phyloP scores from a whole-genome alignment of 2,888 invertebrate species.

The Caenorhabditis doughertyi region DNA sequence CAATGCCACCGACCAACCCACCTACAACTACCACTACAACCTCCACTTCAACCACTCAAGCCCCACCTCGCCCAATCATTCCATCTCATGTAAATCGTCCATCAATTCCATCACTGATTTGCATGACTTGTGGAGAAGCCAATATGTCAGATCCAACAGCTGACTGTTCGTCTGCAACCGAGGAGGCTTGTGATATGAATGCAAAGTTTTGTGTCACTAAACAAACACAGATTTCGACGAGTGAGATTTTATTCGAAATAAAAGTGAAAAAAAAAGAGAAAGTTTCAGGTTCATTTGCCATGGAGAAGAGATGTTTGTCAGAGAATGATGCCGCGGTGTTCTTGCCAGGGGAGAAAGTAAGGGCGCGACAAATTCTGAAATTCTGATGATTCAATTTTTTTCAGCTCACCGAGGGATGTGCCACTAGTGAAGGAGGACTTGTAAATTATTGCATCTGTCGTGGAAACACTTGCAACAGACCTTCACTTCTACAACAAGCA shows the following conservation, averaged over 20 bases:
- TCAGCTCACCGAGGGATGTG: constrained; percentile 69
- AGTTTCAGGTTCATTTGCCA: constrained; percentile 73
- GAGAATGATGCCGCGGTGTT: constrained; percentile 69
- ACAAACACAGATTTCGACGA: constrained; percentile 76
- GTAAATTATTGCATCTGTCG: constrained; percentile 79
- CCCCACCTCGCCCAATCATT: constrained; percentile 34
- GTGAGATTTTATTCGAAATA: too few species aligned
- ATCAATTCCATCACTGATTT: constrained; percentile 31
- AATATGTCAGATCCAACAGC: constrained; percentile 73
- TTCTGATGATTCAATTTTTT: background rate
- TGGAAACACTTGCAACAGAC: constrained; percentile 73
- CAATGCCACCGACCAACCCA: constrained; percentile 30
- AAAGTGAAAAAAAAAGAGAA: background rate
- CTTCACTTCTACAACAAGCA: constrained; percentile 72
- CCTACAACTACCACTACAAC: constrained; percentile 8
- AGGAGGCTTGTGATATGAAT: constrained; percentile 36
- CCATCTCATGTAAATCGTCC: constrained; percentile 44
- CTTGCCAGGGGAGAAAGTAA: constrained; percentile 73
- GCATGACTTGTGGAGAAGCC: constrained; percentile 63
- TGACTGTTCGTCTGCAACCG: constrained; percentile 66
- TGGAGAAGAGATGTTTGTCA: constrained; percentile 77
- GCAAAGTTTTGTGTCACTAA: constrained; percentile 74
- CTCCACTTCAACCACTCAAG: constrained; percentile 8
- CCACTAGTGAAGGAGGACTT: constrained; percentile 75
- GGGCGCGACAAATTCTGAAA: background rate